These are phyloP conservation scores for Dromiciops gliroides DNA, from an alignment of 2,113 vertebrate species.

Conservation along the genomic window DNA sequence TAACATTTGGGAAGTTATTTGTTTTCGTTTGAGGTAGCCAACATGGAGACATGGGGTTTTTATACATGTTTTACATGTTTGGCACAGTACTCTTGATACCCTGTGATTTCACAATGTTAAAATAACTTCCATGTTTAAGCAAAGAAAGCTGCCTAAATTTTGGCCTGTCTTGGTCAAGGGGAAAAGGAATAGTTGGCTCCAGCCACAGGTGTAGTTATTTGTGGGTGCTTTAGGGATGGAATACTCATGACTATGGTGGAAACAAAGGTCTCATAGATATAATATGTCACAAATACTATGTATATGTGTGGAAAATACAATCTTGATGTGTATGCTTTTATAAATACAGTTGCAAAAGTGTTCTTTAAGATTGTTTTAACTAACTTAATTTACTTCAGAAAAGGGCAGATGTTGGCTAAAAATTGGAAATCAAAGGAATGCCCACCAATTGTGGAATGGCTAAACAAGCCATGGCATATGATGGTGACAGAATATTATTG, in stretches of 20 bases:
- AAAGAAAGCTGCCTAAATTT: conserved; percentile 79
- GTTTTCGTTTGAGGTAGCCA: conserved; percentile 84
- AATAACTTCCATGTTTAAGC: conserved; percentile 75
- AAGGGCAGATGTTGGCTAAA: too few species aligned
- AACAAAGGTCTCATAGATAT: conserved; percentile 69
- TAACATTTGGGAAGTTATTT: conserved; percentile 74
- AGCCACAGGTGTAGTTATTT: conserved; percentile 70
- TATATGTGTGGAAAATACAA: conserved; percentile 27
- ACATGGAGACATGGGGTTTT: conserved; percentile 72
- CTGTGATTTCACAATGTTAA: not conserved
- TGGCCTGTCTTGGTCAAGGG: conserved; percentile 75
- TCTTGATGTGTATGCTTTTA: conserved; percentile 76
- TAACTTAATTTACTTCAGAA: conserved; percentile 77
- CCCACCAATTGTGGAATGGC: too few species aligned
- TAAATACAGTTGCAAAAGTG: conserved; percentile 79
- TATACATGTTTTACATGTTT: not conserved
- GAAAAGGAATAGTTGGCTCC: conserved; percentile 70
- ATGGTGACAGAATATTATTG: too few species aligned
- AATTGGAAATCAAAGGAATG: too few species aligned
- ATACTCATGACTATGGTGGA: conserved; percentile 61
- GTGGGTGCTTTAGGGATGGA: conserved; percentile 65
- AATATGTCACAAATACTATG: conserved; percentile 69
- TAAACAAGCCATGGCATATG: too few species aligned
- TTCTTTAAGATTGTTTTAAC: conserved; percentile 79
- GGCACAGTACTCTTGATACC: not conserved